Conservation (phyloP, 2,888 invertebrate genomes). For the Cerastis rubricosa region DNA sequence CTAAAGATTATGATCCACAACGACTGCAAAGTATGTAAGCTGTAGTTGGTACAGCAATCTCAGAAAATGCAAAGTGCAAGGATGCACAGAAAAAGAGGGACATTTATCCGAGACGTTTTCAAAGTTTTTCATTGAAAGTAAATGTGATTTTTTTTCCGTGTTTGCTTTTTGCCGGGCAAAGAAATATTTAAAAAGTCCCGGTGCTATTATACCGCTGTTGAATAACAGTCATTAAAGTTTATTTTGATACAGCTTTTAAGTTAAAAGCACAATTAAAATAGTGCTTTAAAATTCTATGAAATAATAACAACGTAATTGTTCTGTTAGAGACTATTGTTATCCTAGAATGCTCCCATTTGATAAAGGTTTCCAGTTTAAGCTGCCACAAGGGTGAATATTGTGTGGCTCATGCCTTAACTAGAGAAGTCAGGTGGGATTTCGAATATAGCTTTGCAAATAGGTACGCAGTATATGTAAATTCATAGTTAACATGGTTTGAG, state of each 20-base stretch:
- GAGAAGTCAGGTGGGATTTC: constrained; percentile 9
- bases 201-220: constrained; percentile 28
- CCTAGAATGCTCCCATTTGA: constrained; percentile 18
- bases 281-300: background rate
- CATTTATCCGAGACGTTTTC: constrained; percentile 75
- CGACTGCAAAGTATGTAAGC: constrained; percentile 58
- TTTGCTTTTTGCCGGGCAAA: constrained; percentile 39
- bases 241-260: constrained; percentile 44
- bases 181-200: constrained; percentile 40
- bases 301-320: constrained; percentile 4
- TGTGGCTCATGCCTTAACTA: constrained; percentile 7
- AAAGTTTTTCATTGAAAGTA: constrained; percentile 71
- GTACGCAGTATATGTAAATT: constrained; percentile 8
- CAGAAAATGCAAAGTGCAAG: constrained; percentile 84
- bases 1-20: constrained; percentile 69
- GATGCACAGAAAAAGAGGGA: constrained; percentile 77
- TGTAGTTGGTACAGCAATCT: constrained; percentile 76
- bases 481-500: background rate
- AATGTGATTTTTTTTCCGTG: constrained; percentile 46
- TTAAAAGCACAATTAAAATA: constrained; percentile 41
- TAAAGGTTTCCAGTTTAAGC: constrained; percentile 17
- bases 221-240: constrained; percentile 53
- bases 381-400: constrained; percentile 26
- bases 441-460: background rate
- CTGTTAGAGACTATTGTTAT: constrained; percentile 14